Percentiles rank a stretch among this genome's conserved stretches.
phyloP scores from a whole-genome alignment of 2,888 invertebrate species.

The Psococerastis gibbosa region DNA sequence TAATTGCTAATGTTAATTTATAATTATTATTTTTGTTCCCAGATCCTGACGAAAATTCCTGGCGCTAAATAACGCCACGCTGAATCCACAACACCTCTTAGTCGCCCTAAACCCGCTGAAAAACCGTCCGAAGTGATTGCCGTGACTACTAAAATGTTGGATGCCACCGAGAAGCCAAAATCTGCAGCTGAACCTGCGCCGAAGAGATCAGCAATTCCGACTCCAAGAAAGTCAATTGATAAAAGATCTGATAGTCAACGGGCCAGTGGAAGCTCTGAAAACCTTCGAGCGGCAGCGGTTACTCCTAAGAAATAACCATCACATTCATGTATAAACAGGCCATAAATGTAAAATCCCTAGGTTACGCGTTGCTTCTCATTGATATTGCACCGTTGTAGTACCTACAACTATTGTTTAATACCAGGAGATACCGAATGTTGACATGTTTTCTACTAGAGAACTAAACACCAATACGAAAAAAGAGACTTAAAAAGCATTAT shows the following conservation, averaged over 20 bases:
- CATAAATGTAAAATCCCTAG: not conserved
- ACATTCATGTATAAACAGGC: constrained; percentile 5
- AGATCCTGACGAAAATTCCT: constrained; percentile 31
- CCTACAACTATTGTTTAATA: not conserved
- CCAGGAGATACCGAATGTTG: no score
- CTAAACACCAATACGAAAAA: no score
- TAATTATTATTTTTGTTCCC: constrained; percentile 16
- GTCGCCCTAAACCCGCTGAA: not conserved
- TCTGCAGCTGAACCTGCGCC: not conserved
- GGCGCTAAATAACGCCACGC: constrained; percentile 27
- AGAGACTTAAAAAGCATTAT: no score
- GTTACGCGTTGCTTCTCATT: not conserved
- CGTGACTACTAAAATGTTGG: constrained; percentile 5
- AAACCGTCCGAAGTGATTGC: not conserved
- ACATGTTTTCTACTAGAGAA: no score
- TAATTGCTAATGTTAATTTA: no score
- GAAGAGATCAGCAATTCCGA: constrained; percentile 6
- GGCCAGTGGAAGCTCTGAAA: not conserved
- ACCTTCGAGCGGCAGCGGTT: not conserved
- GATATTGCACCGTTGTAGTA: not conserved
- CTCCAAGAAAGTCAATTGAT: constrained; percentile 7
- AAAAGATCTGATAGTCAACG: constrained; percentile 1
- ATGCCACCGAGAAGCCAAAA: not conserved
- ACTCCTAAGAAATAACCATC: constrained; percentile 8
- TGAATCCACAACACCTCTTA: not conserved